Evolutionary conservation across 2,888 invertebrate genomes (phyloP), one percentile per base, ranked within the genome.

Genomic region (Leptinotarsa peninsularis): DNA sequence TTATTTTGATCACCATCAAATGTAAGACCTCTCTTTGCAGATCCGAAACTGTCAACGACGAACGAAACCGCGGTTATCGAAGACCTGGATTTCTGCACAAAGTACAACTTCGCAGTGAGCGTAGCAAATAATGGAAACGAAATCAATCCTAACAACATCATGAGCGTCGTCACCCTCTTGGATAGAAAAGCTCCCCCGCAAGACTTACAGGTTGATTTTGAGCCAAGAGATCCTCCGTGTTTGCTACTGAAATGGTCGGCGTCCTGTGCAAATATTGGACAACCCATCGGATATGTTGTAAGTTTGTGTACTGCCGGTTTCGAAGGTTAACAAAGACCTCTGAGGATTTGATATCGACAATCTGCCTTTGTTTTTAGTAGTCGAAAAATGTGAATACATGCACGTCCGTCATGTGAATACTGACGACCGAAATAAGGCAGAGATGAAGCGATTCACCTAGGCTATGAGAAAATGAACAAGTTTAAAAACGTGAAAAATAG

Each of bases 181-280:
- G 83, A 86, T 78, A 77, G 76, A 23, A 70, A 74, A 68, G 80
- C 81, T 7, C 76, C 83, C 21, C 85, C 85, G 18, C 66, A 80
- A 72, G 79, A 84, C 70, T 80, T 85, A 56, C 80, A 81, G 78
- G 82, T 83, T n/a, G 85, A 84, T 69, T 83, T 83, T 67, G 79
- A 83, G 54, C 83, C 85, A 10, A 79, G 79, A 71, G 81, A 81
- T 33, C 74, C 79, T 18, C 86, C 86, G 10, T 85, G 85, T 80
- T 75, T 86, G 75, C 79, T 83, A 60, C 83, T 86, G 69, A 83
- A 81, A 78, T 86, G 85, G 85, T 84, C 84, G 66, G 82, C 85
- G 13, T 83, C 86, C 60, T 86, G 86, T 78, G 76, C 84, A 69
- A 85, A 83, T 78, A 82, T 85, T 60, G 83, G 81, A n/a, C 76